Evolutionary conservation across 2,888 invertebrate genomes (phyloP).

Genomic region (Muschampia plurimacula): DNA sequence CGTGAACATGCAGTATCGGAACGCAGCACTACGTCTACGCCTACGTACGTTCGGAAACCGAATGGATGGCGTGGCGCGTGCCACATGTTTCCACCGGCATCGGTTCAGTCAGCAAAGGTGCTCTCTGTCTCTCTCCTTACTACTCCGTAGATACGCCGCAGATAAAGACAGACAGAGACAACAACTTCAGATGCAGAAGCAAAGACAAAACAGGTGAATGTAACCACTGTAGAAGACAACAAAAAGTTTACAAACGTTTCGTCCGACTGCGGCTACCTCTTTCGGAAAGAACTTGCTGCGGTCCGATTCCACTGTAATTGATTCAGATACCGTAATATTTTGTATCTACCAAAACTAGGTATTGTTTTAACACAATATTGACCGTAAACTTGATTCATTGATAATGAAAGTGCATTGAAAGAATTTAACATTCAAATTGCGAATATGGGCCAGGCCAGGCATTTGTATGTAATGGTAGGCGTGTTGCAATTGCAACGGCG

Average conservation of each 20-base stretch:
- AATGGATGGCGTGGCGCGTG: slow-evolving; percentile 85
- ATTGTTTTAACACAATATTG: neutral
- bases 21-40: slow-evolving; percentile 61
- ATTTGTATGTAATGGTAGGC: slow-evolving; percentile 47
- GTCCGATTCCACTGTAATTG: neutral
- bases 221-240: slow-evolving; percentile 69
- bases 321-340: neutral
- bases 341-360: neutral
- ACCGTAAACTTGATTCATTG: neutral
- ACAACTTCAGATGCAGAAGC: slow-evolving; percentile 57
- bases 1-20: slow-evolving; percentile 57
- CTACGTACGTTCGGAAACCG: slow-evolving; percentile 72
- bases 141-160: slow-evolving; percentile 52
- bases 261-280: slow-evolving; percentile 27
- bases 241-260: slow-evolving; percentile 68
- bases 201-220: slow-evolving; percentile 75
- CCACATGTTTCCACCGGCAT: slow-evolving; percentile 71
- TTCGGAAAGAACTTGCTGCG: slow-evolving; percentile 20
- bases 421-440: slow-evolving; percentile 41
- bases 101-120: slow-evolving; percentile 53
- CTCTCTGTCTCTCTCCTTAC: slow-evolving; percentile 73
- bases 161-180: slow-evolving; percentile 70
- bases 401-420: slow-evolving; percentile 22
- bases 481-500: slow-evolving; percentile 56
- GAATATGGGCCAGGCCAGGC: slow-evolving; percentile 42